Evolutionary conservation across 2,113 vertebrate genomes (phyloP).

Genomic region (Misgurnus mizolepis): DNA sequence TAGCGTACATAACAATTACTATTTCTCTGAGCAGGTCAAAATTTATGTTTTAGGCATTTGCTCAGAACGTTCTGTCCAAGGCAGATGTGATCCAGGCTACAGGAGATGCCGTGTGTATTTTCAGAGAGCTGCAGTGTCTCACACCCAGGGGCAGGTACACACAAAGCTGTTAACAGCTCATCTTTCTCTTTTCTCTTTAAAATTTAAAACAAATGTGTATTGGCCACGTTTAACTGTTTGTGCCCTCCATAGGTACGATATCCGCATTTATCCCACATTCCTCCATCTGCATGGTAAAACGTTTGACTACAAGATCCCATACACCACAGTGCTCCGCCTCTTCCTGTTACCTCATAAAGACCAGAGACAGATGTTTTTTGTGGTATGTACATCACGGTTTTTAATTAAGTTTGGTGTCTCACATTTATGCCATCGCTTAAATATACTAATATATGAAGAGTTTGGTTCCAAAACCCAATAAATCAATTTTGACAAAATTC

Average conservation of each 20-base stretch:
- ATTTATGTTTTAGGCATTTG: conserved; percentile 75
- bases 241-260: conserved; percentile 82
- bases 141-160: conserved; percentile 81
- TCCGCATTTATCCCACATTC: conserved; percentile 96
- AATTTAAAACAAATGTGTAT: background rate
- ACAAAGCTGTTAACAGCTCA: background rate
- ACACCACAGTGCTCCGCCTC: conserved; percentile 93
- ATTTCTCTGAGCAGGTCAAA: too few species aligned
- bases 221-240: background rate
- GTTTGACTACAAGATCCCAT: conserved; percentile 98
- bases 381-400: conserved; percentile 74
- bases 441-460: too few species aligned
- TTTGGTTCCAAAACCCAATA: too few species aligned
- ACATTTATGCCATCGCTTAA: too few species aligned
- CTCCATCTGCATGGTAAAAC: conserved; percentile 96
- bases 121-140: conserved; percentile 85
- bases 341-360: conserved; percentile 98
- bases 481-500: too few species aligned
- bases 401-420: too few species aligned
- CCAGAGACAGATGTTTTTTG: conserved; percentile 98
- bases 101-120: conserved; percentile 86
- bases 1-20: too few species aligned
- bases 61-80: conserved; percentile 86
- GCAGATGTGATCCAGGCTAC: conserved; percentile 88
- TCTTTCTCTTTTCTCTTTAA: background rate